Conservation (phyloP, 1,140 invertebrate species). For the Penaeus vannamei region DNA sequence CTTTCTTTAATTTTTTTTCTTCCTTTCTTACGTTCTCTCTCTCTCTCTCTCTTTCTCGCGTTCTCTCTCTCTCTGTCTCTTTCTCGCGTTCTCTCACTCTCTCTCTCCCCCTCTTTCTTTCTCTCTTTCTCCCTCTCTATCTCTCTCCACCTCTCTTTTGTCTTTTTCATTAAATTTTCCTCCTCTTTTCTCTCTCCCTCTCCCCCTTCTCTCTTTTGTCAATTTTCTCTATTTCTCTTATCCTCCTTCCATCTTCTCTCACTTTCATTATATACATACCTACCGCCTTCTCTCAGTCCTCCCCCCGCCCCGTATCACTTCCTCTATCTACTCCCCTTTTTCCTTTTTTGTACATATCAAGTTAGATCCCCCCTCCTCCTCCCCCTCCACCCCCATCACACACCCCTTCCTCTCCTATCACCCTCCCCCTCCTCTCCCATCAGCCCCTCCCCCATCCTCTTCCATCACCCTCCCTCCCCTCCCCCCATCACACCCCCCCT, state of each 20-base stretch:
- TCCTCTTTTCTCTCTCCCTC: not conserved
- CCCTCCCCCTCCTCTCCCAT: not conserved
- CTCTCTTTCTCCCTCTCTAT: not conserved
- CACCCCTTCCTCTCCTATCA: not conserved
- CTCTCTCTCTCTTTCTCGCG: not conserved
- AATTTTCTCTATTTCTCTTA: not conserved
- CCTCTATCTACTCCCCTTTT: not conserved
- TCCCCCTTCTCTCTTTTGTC: not conserved
- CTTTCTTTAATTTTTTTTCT: not conserved
- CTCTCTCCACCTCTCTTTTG: not conserved
- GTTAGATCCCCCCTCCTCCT: constrained; percentile 22
- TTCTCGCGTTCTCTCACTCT: not conserved
- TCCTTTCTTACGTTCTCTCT: not conserved
- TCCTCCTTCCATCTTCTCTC: not conserved
- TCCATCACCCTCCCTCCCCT: too few relatives aligned
- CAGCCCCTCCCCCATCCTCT: too few relatives aligned
- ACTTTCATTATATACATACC: too few relatives aligned
- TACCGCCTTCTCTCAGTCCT: not conserved
- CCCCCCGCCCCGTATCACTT: not conserved
- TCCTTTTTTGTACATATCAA: too few relatives aligned
- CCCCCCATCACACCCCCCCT: too few relatives aligned
- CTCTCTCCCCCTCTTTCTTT: not conserved
- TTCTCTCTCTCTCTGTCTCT: not conserved
- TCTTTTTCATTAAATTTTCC: too few relatives aligned
- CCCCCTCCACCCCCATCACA: not conserved